Evolutionary conservation across 2,888 invertebrate genomes (phyloP), one percentile per base, ranked within the genome.

Genomic region (Drosophila recens): DNA sequence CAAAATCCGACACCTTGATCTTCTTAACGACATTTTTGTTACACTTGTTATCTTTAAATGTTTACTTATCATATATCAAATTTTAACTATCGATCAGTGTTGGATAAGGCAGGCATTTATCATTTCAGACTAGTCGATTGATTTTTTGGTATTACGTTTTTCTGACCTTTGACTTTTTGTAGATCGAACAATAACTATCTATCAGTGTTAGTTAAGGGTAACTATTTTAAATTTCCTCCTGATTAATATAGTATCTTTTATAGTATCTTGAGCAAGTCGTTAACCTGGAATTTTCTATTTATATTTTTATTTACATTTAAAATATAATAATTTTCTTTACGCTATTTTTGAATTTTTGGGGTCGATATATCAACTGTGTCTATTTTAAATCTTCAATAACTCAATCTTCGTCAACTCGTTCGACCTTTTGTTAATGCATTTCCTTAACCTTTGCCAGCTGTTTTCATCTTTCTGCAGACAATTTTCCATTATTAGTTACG

Each of bases 341-440:
- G 27, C 36, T 38, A 36, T 38, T 23, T 43, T 13, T n/a, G 13
- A 10, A 4, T 36, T 6, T 6, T 38, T 38, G 38, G 2, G n/a
- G n/a, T 8, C n/a, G 38, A n/a, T 38, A 38, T 13, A 30, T 40
- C 15, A 40, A 52, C 30, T 17, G 2, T 1, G 17, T 30, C 11
- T 40, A 9, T 40, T 0, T 40, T 9, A 9, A 6, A 3, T 10
- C 49, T 40, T 58, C 17, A 5, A 10, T 42, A 10, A 6, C 23
- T 27, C 23, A 30, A 17, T 17, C 38, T 9, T 13, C 13, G 17
- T 17, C n/a, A 46, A 53, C 30, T 43, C 20, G 8, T 40, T 64
- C 9, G 13, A n/a, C 6, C 3, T n/a, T 34, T 13, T 52, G 8
- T 33, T 72, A 76, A 74, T 71, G 78, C 56, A 45, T 51, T 77